These are phyloP conservation scores for Torymus texanus DNA, from an alignment of 2,888 invertebrate genomes.

Conservation along the genomic window DNA sequence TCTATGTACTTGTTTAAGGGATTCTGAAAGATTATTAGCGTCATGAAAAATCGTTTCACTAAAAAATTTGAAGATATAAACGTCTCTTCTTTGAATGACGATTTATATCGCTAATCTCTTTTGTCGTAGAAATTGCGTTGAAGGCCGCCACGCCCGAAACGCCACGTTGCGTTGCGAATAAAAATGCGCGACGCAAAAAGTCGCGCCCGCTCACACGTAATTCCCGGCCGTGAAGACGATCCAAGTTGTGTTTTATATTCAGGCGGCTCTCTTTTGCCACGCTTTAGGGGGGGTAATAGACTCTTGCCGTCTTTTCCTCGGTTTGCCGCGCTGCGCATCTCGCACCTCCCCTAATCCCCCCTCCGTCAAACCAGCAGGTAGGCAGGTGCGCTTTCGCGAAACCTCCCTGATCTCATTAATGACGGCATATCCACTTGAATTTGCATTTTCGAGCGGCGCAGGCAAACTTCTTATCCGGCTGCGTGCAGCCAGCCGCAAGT, in stretches of 20 bases:
- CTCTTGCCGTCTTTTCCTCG: conserved; percentile 5
- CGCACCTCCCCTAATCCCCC: too few species aligned
- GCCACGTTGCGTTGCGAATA: conserved; percentile 30
- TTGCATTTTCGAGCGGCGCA: conserved; percentile 60
- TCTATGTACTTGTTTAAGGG: too few species aligned
- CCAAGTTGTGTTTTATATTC: conserved; percentile 41
- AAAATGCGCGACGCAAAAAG: conserved; percentile 39
- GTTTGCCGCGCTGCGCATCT: too few species aligned
- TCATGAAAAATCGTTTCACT: conserved; percentile 1
- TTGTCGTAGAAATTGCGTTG: neutral
- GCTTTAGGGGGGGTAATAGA: conserved; percentile 16
- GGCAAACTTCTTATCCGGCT: conserved; percentile 52
- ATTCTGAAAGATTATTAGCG: too few species aligned
- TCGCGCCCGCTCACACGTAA: neutral
- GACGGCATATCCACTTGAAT: conserved; percentile 59
- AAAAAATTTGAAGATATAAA: neutral
- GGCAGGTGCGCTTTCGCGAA: conserved; percentile 14
- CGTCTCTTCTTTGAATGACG: neutral
- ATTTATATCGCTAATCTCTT: conserved; percentile 16
- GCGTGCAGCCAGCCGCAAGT: conserved; percentile 40
- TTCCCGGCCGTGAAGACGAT: neutral
- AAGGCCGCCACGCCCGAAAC: neutral
- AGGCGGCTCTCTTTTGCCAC: neutral
- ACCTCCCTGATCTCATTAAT: conserved; percentile 62
- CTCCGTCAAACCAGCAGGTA: neutral